phyloP scores from a whole-genome alignment of 2,888 invertebrate species.

The Psylliodes chrysocephalus region DNA sequence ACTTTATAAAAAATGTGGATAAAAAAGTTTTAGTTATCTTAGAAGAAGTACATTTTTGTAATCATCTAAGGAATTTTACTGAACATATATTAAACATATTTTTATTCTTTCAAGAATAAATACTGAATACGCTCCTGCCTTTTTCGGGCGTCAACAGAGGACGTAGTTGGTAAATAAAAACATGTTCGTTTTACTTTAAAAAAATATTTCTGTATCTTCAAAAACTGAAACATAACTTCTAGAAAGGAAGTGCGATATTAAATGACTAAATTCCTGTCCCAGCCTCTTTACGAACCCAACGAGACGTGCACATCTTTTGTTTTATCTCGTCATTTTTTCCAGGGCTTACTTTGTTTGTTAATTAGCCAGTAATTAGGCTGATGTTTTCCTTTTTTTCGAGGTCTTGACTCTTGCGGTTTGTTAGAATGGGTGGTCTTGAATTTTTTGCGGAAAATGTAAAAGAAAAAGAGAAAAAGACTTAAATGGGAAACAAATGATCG shows the following conservation, averaged over 20 bases:
- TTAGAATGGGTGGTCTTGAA: conserved; percentile 41
- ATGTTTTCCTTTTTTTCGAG: conserved; percentile 32
- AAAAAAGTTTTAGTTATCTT: too few relatives aligned
- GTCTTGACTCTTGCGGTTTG: conserved; percentile 35
- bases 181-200: too few relatives aligned
- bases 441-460: conserved; percentile 28
- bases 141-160: too few relatives aligned
- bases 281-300: conserved; percentile 1
- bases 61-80: too few relatives aligned
- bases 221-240: conserved; percentile 11
- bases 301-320: conserved; percentile 50
- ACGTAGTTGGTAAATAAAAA: too few relatives aligned
- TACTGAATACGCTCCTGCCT: too few relatives aligned
- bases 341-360: conserved; percentile 50
- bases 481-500: conserved; percentile 28
- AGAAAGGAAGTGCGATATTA: conserved; percentile 58
- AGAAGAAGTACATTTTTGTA: too few relatives aligned
- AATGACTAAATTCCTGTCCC: conserved; percentile 44
- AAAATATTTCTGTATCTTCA: too few relatives aligned
- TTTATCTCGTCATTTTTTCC: conserved; percentile 43
- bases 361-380: conserved; percentile 55
- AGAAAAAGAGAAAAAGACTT: conserved; percentile 17
- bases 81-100: too few relatives aligned
- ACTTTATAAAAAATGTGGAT: too few relatives aligned
- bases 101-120: too few relatives aligned